Percentiles rank a stretch among this genome's conserved stretches.
phyloP scores from a whole-genome alignment of 2,113 vertebrate genomes.

The Proterorhinus semilunaris region DNA sequence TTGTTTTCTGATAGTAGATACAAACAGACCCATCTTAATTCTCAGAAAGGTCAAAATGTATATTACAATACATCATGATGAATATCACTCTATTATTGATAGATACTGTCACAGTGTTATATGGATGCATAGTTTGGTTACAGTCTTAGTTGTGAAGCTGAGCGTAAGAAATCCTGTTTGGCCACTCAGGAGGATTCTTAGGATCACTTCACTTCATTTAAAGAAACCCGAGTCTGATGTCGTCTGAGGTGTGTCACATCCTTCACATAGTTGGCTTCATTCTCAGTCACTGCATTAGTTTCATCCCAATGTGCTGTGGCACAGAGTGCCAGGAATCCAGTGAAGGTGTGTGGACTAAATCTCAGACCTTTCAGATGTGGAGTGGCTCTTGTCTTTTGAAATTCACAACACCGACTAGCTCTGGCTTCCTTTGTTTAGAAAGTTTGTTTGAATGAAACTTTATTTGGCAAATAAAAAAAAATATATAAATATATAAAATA shows the following conservation, averaged over 20 bases:
- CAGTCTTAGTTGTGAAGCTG: background rate
- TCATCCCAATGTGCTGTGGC: slow-evolving; percentile 28
- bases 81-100: too few relatives aligned
- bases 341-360: slow-evolving; percentile 18
- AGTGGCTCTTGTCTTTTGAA: slow-evolving; percentile 19
- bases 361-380: slow-evolving; percentile 19
- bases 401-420: slow-evolving; percentile 15
- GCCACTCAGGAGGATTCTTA: background rate
- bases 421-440: slow-evolving; percentile 7
- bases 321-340: slow-evolving; percentile 18
- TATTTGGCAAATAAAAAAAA: too few relatives aligned
- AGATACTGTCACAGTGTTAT: too few relatives aligned
- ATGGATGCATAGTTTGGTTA: too few relatives aligned
- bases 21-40: too few relatives aligned
- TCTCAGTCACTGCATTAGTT: slow-evolving; percentile 16
- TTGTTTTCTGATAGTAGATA: too few relatives aligned
- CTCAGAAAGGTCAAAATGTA: too few relatives aligned
- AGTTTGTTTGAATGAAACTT: too few relatives aligned
- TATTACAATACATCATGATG: too few relatives aligned
- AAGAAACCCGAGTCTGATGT: slow-evolving; percentile 8
- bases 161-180: slow-evolving; percentile 6
- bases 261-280: slow-evolving; percentile 48
- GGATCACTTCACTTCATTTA: slow-evolving; percentile 8
- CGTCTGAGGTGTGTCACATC: slow-evolving; percentile 64
- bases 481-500: too few relatives aligned